Base-by-base conservation (phyloP, 2,797 vertebrate species). In the Leptoclinus maculatus region DNA sequence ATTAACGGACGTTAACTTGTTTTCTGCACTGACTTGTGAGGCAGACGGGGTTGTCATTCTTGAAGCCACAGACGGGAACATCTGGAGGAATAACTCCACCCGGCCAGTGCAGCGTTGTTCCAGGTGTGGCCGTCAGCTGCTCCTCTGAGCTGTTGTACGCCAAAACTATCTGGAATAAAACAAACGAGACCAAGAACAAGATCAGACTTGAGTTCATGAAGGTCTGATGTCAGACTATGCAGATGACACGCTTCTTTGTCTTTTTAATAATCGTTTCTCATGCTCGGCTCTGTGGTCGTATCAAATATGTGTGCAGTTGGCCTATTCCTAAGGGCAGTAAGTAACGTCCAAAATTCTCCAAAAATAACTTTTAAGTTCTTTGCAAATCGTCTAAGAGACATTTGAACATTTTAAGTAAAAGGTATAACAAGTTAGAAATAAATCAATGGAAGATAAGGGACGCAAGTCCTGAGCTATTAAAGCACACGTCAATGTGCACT, bases 61-160 rank as follows among this genome's bases (percentile, higher is more conserved):
- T 96, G 41, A 99, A 98, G 58, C 97, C 97, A 0, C 97, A 99
- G 45, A 88, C 59, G 0, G 97, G 98, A 32, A 97, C 74, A 0
- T 99, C 97, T 4, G 41, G 86, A 0, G 97, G 97, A 41, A 91
- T 60, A 0, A 17, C 38, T 1, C 96, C 96, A 0, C 96, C 94
- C 0, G 93, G 95, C 97, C 98, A 99, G 63, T 93, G 93, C 67
- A 96, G 86, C 0, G 79, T 27, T 0, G 86, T 89, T 0, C 95
- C 96, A 0, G 95, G 93, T 5, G 96, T 63, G 1, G 87, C 66
- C 1, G 89, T 86, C 74, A 98, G 94, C 78, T 95, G 88, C 88
- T 97, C 95, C 88, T 95, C 93, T 1, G 94, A 96, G 49, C 96
- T 97, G 1, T 96, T 97, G 89, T 97, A 98, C 76, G 94, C 93